Conservation (phyloP, 2,797 vertebrate genomes). For the Myotis findleyi region DNA sequence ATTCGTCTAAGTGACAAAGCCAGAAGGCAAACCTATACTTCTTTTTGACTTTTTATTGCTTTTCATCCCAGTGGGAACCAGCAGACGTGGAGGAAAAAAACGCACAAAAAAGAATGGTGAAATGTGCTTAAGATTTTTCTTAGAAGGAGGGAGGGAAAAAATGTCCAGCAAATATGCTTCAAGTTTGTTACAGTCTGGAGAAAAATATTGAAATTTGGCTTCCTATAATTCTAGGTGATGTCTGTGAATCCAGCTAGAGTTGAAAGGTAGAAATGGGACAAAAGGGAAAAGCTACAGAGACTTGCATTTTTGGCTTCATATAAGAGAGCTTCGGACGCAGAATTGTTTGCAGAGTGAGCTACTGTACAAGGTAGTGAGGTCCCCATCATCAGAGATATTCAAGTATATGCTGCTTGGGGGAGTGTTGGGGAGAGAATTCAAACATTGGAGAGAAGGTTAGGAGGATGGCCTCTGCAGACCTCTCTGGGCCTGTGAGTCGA, state of each 20-base stretch:
- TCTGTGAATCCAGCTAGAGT: neutral
- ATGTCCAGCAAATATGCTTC: neutral
- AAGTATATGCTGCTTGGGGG: neutral
- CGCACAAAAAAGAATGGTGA: constrained; percentile 73
- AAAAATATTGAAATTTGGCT: constrained; percentile 18
- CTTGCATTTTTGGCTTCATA: neutral
- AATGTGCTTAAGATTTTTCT: constrained; percentile 82
- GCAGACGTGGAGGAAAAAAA: constrained; percentile 69
- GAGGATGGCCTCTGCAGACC: neutral
- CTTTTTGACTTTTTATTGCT: constrained; percentile 90
- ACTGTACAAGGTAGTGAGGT: neutral
- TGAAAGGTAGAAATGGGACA: neutral
- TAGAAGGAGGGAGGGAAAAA: neutral
- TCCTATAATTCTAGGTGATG: constrained; percentile 45
- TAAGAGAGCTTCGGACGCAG: neutral
- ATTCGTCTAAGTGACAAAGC: constrained; percentile 89
- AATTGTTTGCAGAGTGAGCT: neutral
- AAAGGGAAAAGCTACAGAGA: neutral
- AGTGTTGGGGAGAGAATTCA: neutral
- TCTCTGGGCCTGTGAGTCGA: neutral
- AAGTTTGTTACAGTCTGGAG: constrained; percentile 14
- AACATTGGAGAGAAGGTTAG: neutral
- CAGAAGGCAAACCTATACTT: constrained; percentile 88
- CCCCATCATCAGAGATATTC: neutral
- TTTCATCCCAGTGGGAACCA: constrained; percentile 89